A percentile compares a stretch with the other conserved stretches of the same genome.
Evolutionary conservation across 92 coral and sea anemone species (phyloP).

Genomic region (Umimayanthus kanabou): DNA sequence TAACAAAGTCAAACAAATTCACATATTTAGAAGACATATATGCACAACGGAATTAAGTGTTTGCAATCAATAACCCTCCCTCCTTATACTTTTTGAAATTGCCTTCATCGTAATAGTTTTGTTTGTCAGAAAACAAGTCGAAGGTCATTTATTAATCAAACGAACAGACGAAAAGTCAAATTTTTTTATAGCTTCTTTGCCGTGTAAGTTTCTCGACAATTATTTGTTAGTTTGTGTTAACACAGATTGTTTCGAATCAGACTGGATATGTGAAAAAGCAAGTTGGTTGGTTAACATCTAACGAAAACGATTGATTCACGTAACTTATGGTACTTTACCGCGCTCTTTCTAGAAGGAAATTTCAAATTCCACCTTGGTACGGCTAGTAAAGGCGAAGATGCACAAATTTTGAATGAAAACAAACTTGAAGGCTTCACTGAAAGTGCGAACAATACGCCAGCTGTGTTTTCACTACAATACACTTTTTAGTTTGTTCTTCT

Average conservation of each 20-base stretch:
- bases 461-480: background rate
- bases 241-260: background rate
- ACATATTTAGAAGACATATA: background rate
- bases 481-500: background rate
- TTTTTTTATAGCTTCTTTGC: background rate
- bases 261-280: background rate
- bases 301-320: background rate
- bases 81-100: background rate
- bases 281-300: background rate
- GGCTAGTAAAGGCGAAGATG: background rate
- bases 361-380: background rate
- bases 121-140: background rate
- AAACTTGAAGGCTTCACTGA: background rate
- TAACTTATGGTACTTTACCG: background rate
- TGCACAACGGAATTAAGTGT: background rate
- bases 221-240: background rate
- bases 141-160: background rate
- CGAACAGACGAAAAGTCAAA: background rate
- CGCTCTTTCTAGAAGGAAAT: background rate
- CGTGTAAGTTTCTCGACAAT: background rate
- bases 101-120: background rate
- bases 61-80: background rate
- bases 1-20: slow-evolving; percentile 1
- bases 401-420: background rate
- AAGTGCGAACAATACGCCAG: background rate